Base-by-base conservation (phyloP, 2,888 invertebrate genomes). In the Eupithecia abbreviata region DNA sequence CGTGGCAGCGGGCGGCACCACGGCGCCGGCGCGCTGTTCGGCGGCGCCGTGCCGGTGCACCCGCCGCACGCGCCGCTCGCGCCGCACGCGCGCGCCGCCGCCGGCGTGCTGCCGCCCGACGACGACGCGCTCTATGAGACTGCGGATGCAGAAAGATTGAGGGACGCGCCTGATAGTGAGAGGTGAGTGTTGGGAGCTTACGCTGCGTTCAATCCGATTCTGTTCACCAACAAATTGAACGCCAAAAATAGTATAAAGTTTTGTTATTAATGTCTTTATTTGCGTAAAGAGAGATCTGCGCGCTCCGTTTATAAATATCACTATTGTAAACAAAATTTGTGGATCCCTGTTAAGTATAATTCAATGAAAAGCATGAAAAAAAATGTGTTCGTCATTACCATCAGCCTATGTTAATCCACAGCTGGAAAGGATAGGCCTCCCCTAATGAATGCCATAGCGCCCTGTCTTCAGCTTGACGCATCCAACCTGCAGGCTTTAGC, bases 51-150 rank as follows among this genome's bases (percentile, higher is more conserved):
- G 89, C 89, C 91, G 79, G 92, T 92, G 85, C 90, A 91, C 84
- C 88, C 69, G 72, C 69, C 72, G 76, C 82, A 73, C 83, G 84
- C 93, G 87, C 86, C 81, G 67, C 91, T 92, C 87, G 89, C 91
- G 85, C 91, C 93, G 85, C 95, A 93, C 90, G 92, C 91, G 80
- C 89, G 92, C 86, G 86, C 90, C 87, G 74, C 85, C 70, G 91
- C 91, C 87, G 91, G 94, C 88, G 96, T 89, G 90, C 71, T 85
- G 51, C 51, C 51, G 81, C 95, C 96, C 83, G 97, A 97, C 90
- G 98, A 98, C 89, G 98, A 98, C 92, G 97, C 97, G 90, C 97
- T 98, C 87, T 98, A 98, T 92, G 98, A 98, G 95, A 97, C 97
- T 87, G 98, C 98, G 84, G 97, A 97, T 92, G 96, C 97, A 77